A percentile compares a stretch with the other conserved stretches of the same genome.
Evolutionary conservation across 2,888 invertebrate species (phyloP).

Genomic region (Sphaerophoria taeniata): DNA sequence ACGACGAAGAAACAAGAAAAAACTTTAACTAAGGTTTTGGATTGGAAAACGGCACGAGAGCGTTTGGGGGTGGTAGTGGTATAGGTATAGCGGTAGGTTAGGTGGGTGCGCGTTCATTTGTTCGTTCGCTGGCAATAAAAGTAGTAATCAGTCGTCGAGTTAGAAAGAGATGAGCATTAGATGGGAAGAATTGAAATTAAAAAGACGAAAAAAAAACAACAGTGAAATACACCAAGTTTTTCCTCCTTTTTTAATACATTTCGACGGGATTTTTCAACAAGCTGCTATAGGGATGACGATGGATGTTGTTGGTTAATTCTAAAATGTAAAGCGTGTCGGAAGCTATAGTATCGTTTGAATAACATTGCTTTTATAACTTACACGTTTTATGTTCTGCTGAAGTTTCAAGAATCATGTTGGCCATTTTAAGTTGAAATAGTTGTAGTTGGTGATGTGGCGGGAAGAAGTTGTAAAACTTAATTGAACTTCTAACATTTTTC

Average conservation of each 20-base stretch:
- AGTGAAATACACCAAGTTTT: constrained; percentile 39
- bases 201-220: constrained; percentile 49
- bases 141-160: constrained; percentile 83
- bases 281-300: neutral
- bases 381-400: neutral
- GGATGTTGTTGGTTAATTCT: neutral
- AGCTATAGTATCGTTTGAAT: neutral
- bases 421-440: neutral
- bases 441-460: neutral
- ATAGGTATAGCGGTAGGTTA: constrained; percentile 7
- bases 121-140: constrained; percentile 81
- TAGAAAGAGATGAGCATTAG: constrained; percentile 83
- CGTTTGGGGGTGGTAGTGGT: neutral
- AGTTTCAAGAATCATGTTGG: neutral
- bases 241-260: constrained; percentile 31
- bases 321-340: neutral
- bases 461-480: neutral
- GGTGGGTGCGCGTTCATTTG: constrained; percentile 67
- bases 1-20: constrained; percentile 66
- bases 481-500: neutral
- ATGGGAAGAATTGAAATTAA: constrained; percentile 66
- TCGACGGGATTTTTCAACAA: neutral
- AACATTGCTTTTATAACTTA: neutral
- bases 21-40: constrained; percentile 77
- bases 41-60: neutral